phyloP scores from a whole-genome alignment of 2,797 vertebrate genomes.

The Melanotaenia trifasciata region DNA sequence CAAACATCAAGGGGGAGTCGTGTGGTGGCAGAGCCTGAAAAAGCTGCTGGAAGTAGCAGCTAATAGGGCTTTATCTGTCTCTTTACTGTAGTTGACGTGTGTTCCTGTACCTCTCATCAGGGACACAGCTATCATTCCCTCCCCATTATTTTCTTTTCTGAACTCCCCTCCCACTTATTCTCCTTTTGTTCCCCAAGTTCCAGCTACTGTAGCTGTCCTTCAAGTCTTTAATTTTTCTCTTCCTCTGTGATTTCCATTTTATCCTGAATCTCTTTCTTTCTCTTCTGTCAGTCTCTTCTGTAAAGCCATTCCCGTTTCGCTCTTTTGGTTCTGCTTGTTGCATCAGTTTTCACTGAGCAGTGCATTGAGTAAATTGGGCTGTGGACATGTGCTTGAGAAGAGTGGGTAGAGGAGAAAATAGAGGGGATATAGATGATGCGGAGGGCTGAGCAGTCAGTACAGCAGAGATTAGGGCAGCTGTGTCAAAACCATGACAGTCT shows the following conservation, averaged over 20 bases:
- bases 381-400: slow-evolving; percentile 48
- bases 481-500: slow-evolving; percentile 67
- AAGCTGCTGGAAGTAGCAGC: slow-evolving; percentile 82
- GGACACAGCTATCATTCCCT: slow-evolving; percentile 61
- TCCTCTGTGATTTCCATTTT: slow-evolving; percentile 34
- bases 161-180: slow-evolving; percentile 47
- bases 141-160: slow-evolving; percentile 48
- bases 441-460: slow-evolving; percentile 49
- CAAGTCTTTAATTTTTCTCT: slow-evolving; percentile 19
- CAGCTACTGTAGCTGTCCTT: slow-evolving; percentile 22
- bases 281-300: slow-evolving; percentile 9
- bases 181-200: slow-evolving; percentile 29
- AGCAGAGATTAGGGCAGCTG: slow-evolving; percentile 50
- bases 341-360: slow-evolving; percentile 55
- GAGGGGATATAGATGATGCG: slow-evolving; percentile 27
- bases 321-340: slow-evolving; percentile 29
- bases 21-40: slow-evolving; percentile 75
- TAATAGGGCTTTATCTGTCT: slow-evolving; percentile 82
- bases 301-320: slow-evolving; percentile 31
- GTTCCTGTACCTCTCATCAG: slow-evolving; percentile 62
- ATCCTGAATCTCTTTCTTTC: slow-evolving; percentile 23
- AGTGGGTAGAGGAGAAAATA: slow-evolving; percentile 35
- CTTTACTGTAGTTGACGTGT: slow-evolving; percentile 67
- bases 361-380: slow-evolving; percentile 60
- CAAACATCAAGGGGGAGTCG: slow-evolving; percentile 83